Evolutionary conservation across 1,140 invertebrate species (phyloP), one percentile per base, ranked within the genome.

Genomic region (Berghia stephanieae): DNA sequence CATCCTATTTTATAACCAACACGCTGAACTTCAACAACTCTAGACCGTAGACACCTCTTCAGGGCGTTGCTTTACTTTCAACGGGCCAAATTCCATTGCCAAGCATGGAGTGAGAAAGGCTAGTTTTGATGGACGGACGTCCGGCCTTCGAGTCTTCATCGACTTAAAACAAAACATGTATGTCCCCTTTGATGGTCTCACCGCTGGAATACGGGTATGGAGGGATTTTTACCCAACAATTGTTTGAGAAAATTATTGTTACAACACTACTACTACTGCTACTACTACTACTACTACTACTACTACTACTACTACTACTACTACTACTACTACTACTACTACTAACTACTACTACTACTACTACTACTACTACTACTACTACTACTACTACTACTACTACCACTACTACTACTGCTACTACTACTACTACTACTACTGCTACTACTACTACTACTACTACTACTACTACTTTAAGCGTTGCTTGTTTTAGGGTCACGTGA

Each of bases 1-100:
- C n/a, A n/a, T n/a, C n/a, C n/a, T n/a, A n/a, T n/a, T n/a, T n/a
- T n/a, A n/a, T n/a, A n/a, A n/a, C n/a, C n/a, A n/a, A n/a, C n/a
- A n/a, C n/a, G n/a, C n/a, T n/a, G n/a, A n/a, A n/a, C n/a, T n/a
- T n/a, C n/a, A n/a, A n/a, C n/a, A n/a, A n/a, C n/a, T n/a, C n/a
- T n/a, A n/a, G n/a, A n/a, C n/a, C n/a, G n/a, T n/a, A n/a, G 68
- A 70, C n/a, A 70, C 68, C 6, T 18, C 24, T 1, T 27, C 31
- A 34, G 68, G 68, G 24, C 68, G 68, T 16, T 70, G 68, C 34
- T 70, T 70, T 43, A 70, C 68, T 2, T 70, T 70, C 27, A 70
- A 70, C 43, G 68, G 68, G 1, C 68, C 68, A 5, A 43, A 70
- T 3, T 70, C 43, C n/a, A 49, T 70, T 27, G 18, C 2, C n/a